A percentile compares a stretch with the other conserved stretches of the same genome.
phyloP scores from a whole-genome alignment of 2,888 invertebrate species.

The Adelognathus sp. region DNA sequence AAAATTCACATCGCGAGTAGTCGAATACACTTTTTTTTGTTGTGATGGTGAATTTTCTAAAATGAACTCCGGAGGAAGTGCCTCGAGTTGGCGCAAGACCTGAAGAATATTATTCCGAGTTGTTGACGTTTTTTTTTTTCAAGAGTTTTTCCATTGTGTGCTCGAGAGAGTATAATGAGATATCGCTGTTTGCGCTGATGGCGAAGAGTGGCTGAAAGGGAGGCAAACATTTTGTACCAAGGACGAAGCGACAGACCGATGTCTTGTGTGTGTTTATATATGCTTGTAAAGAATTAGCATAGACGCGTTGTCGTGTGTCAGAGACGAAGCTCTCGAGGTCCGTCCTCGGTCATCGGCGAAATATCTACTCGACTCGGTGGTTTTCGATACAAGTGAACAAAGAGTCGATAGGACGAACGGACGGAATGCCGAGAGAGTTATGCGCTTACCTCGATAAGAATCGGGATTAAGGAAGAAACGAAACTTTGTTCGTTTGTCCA shows the following conservation, averaged over 20 bases:
- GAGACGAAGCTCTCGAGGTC: neutral
- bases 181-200: neutral
- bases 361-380: neutral
- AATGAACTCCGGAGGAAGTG: conserved; percentile 8
- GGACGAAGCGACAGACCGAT: neutral
- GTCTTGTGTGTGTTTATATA: neutral
- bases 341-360: neutral
- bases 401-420: conserved; percentile 7
- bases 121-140: no score
- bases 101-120: conserved; percentile 11
- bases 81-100: neutral
- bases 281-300: conserved; percentile 17
- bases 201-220: conserved; percentile 35
- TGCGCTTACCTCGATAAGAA: conserved; percentile 34
- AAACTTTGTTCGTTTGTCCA: conserved; percentile 9
- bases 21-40: neutral
- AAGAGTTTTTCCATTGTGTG: neutral
- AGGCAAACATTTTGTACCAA: conserved; percentile 27
- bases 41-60: neutral
- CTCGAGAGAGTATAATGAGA: neutral
- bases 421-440: conserved; percentile 28
- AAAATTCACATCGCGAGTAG: neutral
- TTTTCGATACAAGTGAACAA: conserved; percentile 18
- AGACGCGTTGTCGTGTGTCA: conserved; percentile 1
- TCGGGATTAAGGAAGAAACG: conserved; percentile 42